Evolutionary conservation across 1,140 invertebrate species (phyloP).

Genomic region (Cecropterus lyciades): DNA sequence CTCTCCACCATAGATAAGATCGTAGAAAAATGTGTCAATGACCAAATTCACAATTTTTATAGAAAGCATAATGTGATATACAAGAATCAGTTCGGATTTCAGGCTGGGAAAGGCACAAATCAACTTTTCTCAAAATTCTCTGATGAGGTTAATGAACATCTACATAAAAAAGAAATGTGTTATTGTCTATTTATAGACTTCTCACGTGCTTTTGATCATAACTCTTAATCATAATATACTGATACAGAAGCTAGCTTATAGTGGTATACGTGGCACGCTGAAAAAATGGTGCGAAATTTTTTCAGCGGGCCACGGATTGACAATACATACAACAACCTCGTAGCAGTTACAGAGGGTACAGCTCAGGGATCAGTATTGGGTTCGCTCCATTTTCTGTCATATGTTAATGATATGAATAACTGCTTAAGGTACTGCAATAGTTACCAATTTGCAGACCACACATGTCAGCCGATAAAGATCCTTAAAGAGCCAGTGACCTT

Average conservation of each 20-base stretch:
- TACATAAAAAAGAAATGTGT: slow-evolving; percentile 41
- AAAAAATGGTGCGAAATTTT: slow-evolving; percentile 41
- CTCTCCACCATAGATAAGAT: slow-evolving; percentile 50
- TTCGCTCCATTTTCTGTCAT: slow-evolving; percentile 42
- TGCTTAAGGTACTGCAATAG: too few relatives aligned
- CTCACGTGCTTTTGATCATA: slow-evolving; percentile 48
- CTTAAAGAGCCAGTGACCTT: slow-evolving; percentile 1
- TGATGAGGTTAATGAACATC: slow-evolving; percentile 40
- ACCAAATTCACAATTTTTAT: slow-evolving; percentile 54
- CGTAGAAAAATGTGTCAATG: slow-evolving; percentile 45
- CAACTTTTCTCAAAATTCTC: slow-evolving; percentile 42
- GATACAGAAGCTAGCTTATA: slow-evolving; percentile 34
- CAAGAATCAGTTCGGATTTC: slow-evolving; percentile 42
- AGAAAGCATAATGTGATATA: slow-evolving; percentile 40
- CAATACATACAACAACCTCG: slow-evolving; percentile 21
- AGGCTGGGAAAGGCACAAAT: slow-evolving; percentile 36
- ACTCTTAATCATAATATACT: slow-evolving; percentile 39
- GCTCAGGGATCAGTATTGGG: too few relatives aligned
- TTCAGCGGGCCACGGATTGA: slow-evolving; percentile 35
- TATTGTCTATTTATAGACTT: slow-evolving; percentile 46
- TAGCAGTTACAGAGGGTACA: too few relatives aligned
- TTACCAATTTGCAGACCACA: too few relatives aligned
- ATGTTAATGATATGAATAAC: slow-evolving; percentile 44
- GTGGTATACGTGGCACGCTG: slow-evolving; percentile 43
- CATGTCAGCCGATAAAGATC: slow-evolving; percentile 33